Base-by-base conservation (phyloP, 2,888 invertebrate species). In the Dilophus febrilis region DNA sequence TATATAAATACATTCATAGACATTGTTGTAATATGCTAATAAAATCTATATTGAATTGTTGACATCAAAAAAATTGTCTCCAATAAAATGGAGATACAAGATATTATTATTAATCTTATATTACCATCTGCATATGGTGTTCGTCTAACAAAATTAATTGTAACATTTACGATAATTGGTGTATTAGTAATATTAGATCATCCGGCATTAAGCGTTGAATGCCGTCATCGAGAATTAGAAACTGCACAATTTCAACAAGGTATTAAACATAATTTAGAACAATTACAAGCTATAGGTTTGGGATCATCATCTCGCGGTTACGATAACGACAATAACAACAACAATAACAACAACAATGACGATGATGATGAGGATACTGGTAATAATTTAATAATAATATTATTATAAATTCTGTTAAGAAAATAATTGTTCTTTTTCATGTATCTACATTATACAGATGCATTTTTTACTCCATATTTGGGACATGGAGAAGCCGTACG, bases 401-500 rank as follows among this genome's bases (percentile, higher is more conserved):
- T 19, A 35, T 39, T 29, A 28, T 40, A n/a, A n/a, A n/a, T n/a
- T n/a, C n/a, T n/a, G n/a, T n/a, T n/a, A n/a, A n/a, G n/a, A n/a
- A n/a, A n/a, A n/a, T n/a, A n/a, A n/a, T n/a, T n/a, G n/a, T n/a
- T 11, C 6, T 27, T 27, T 27, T 6, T 27, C 11, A 8, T 11
- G 27, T 27, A 8, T 27, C 27, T 27, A 31, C 6, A 31, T 22
- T 22, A 13, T 26, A 7, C 27, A 48, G 50, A 50, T 40, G 50
- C 44, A 39, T 50, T 51, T 42, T 49, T 63, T 60, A 54, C 62
- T 60, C 51, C 56, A 49, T 70, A 69, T 52, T 63, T 60, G 48
- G 69, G 69, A 45, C 69, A 68, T 50, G 69, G 69, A 49, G 69
- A 69, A 52, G 64, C 67, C 44, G 68, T 69, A 46, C 64, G 68